phyloP scores from a whole-genome alignment of 1,140 invertebrate genomes.

The Platorchestia sp. region DNA sequence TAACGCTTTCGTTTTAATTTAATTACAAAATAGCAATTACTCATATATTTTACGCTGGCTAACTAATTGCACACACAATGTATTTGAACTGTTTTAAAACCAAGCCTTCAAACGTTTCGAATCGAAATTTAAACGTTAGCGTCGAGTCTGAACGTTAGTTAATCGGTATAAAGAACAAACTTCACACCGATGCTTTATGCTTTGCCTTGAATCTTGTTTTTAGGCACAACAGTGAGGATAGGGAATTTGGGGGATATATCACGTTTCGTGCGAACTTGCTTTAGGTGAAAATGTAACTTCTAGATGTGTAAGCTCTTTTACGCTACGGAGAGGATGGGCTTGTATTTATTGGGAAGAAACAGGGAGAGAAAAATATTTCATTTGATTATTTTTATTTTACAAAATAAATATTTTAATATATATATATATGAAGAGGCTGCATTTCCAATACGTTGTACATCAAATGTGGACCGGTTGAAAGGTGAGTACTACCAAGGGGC shows the following conservation, averaged over 20 bases:
- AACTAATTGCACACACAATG: too few relatives aligned
- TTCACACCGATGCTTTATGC: too few relatives aligned
- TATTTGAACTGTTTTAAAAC: too few relatives aligned
- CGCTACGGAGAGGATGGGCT: not conserved
- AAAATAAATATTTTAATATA: slow-evolving; percentile 42
- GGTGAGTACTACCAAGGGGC: not conserved
- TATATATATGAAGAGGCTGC: slow-evolving; percentile 48
- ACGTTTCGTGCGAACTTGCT: not conserved
- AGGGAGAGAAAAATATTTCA: not conserved
- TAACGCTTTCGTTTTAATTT: too few relatives aligned
- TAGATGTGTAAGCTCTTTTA: not conserved
- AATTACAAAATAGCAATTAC: too few relatives aligned
- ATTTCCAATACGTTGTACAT: slow-evolving; percentile 36
- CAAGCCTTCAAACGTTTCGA: too few relatives aligned
- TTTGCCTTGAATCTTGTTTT: not conserved
- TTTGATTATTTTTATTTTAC: slow-evolving; percentile 21
- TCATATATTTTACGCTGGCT: too few relatives aligned
- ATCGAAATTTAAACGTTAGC: too few relatives aligned
- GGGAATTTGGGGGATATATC: not conserved
- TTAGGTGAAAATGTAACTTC: not conserved
- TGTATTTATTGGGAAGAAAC: not conserved
- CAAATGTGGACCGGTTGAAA: not conserved
- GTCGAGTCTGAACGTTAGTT: too few relatives aligned
- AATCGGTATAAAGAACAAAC: too few relatives aligned
- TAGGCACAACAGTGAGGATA: not conserved